Base-by-base conservation (phyloP, 1,140 invertebrate genomes). In the Andricus grossulariae region DNA sequence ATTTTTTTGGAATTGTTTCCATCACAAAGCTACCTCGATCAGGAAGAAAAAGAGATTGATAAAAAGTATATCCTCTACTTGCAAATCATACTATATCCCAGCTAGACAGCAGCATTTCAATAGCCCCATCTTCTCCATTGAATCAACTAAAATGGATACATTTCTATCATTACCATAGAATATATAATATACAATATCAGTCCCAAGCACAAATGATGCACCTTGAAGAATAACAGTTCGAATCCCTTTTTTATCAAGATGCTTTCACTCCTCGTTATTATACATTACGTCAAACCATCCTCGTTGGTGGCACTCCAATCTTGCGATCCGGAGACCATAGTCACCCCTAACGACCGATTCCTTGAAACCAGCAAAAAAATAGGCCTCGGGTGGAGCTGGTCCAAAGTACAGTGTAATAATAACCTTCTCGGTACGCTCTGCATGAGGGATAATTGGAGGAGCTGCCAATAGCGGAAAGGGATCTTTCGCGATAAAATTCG, bases 361-460 rank as follows among this genome's bases (percentile, higher is more conserved):
- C n/a, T 66, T 39, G 25, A 49, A 50, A 71, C n/a, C 32, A 71
- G 16, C 21, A 19, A 71, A 54, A 25, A 76, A 72, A 51, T 50
- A 78, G 55, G 45, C 66, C 55, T 52, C 70, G 71, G 71, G 70
- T 73, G 72, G 55, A 55, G 32, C 18, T 73, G n/a, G 21, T 25
- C n/a, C 21, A 39, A 72, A 60, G 52, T 19, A 54, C 25, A 13
- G 19, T 66, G 77, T 84, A 85, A 82, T 84, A 84, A 86, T 85
- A 86, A 86, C 84, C 80, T 82, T 83, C 51, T 72, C 78, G 77
- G 81, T 85, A 75, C 84, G 82, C 80, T 84, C 84, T 80, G 84
- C 83, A 84, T 86, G 83, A 84, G 83, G 81, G 80, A 86, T 86
- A 86, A 86, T 86, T 86, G 85, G 85, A 84, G 80, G 83, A 84